These are phyloP conservation scores for Tetragnatha montana DNA, from an alignment of 2,888 invertebrate species.

Conservation along the genomic window DNA sequence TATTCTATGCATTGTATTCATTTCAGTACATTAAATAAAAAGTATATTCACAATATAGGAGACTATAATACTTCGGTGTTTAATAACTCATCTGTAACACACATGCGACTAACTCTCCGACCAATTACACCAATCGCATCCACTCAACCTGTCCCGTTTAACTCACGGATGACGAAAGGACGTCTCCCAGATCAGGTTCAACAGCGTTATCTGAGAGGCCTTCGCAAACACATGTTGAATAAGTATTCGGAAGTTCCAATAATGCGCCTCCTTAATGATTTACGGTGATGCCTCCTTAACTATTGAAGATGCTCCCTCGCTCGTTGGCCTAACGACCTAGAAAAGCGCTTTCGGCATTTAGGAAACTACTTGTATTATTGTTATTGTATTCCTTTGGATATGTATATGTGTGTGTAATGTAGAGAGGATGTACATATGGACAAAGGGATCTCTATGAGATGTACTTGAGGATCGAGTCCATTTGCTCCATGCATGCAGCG, in stretches of 20 bases:
- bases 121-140: background rate
- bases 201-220: background rate
- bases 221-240: background rate
- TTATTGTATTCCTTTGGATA: background rate
- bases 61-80: too few species aligned
- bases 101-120: background rate
- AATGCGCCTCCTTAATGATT: background rate
- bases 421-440: background rate
- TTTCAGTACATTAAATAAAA: too few species aligned
- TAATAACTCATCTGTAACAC: too few species aligned
- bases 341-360: background rate
- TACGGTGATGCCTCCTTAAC: background rate
- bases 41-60: too few species aligned
- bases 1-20: too few species aligned
- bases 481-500: background rate
- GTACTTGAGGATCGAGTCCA: background rate
- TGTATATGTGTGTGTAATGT: background rate
- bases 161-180: background rate
- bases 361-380: background rate
- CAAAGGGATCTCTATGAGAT: background rate
- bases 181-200: background rate
- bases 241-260: background rate
- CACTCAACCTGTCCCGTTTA: background rate
- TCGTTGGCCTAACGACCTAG: background rate
- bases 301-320: background rate